Evolutionary conservation across 2,888 invertebrate species (phyloP), one percentile per base, ranked within the genome.

Genomic region (Ophraella communa): DNA sequence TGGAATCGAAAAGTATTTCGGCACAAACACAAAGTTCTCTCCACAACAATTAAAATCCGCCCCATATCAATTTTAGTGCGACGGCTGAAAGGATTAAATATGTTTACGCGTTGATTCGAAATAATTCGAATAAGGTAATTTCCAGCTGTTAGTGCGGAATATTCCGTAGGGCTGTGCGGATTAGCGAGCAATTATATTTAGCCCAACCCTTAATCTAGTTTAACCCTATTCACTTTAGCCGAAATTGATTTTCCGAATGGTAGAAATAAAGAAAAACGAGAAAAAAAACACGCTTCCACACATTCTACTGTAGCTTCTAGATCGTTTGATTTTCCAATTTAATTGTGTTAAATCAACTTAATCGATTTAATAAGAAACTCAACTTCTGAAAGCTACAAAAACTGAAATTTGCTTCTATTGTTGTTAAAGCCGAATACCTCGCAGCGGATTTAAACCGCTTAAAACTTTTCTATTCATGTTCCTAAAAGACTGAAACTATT

Each of bases 91-190:
- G 69, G 69, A 67, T 69, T 67, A 67, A 67, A 65, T 62, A 63
- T 69, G 71, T 67, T 67, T 58, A 65, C 64, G 69, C 68, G 67
- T 57, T 62, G 67, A 70, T 64, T 67, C 61, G 67, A 56, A 67
- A 67, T 67, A 67, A 67, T 64, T 65, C 64, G 68, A 67, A 67
- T 67, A 62, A 65, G 71, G 68, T 68, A 68, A 71, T 71, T 70
- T 66, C 65, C 53, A 68, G 66, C 67, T 71, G 69, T 66, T 71
- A 69, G 66, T 67, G 66, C 58, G 69, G 65, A 71, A 69, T 71
- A 69, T 66, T 65, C 65, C 53, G 57, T 56, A 57, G 61, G 65
- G 65, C 61, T 61, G 57, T 65, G 33, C 61, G 57, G 61, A 51
- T 65, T 65, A 65, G 62, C 65, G 65, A 62, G 61, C 65, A 65